These are phyloP conservation scores for Hemitrygon akajei DNA, from an alignment of 2,797 vertebrate genomes.

Conservation along the genomic window DNA sequence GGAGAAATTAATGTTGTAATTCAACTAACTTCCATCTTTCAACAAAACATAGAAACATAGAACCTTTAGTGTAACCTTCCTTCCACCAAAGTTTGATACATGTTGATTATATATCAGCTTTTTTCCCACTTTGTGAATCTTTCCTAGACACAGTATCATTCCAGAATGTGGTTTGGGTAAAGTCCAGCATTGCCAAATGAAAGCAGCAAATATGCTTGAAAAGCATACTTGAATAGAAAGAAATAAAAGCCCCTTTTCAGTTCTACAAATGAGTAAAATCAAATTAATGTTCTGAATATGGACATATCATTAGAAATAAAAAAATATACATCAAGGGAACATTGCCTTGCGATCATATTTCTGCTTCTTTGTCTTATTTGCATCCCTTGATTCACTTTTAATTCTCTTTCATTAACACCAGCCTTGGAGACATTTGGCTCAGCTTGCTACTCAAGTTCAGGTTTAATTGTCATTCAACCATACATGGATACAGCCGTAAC, in stretches of 20 bases:
- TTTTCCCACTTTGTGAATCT: neutral
- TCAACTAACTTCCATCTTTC: no score
- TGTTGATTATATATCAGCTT: neutral
- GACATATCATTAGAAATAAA: neutral
- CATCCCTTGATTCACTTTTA: neutral
- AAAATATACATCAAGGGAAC: neutral
- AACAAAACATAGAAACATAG: no score
- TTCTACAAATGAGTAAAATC: neutral
- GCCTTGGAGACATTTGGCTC: neutral
- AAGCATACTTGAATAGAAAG: neutral
- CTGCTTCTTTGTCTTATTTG: neutral
- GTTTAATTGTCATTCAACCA: no score
- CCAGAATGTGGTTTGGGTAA: neutral
- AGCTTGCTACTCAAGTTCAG: neutral
- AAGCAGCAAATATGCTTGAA: neutral
- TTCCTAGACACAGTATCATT: neutral
- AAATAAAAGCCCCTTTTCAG: neutral
- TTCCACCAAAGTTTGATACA: no score
- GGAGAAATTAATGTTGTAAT: no score
- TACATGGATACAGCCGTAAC: no score
- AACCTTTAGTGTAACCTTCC: no score
- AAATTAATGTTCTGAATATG: neutral
- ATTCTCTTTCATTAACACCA: neutral
- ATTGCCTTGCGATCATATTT: neutral
- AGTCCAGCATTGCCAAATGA: neutral